phyloP scores from a whole-genome alignment of 2,113 vertebrate genomes.

The Daphoenositta chrysoptera region DNA sequence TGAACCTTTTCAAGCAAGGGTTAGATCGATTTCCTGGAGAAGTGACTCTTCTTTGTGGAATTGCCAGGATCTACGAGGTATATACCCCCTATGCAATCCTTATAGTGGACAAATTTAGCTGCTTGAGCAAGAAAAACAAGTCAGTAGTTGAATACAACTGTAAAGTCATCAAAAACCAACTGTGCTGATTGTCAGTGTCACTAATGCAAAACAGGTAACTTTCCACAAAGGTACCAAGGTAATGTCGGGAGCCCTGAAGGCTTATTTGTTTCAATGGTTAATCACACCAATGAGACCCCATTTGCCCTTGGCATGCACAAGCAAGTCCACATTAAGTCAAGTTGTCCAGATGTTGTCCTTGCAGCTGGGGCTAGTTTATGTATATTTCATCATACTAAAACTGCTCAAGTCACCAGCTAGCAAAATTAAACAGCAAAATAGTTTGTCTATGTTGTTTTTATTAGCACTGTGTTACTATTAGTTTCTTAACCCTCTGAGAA shows the following conservation, averaged over 20 bases:
- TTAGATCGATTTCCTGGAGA: constrained; percentile 94
- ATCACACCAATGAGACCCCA: not conserved
- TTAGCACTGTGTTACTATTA: not conserved
- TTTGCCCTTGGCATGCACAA: not conserved
- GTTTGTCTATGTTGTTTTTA: not conserved
- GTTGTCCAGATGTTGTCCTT: not conserved
- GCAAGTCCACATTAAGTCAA: not conserved
- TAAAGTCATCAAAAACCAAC: not conserved
- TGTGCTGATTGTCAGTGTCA: not conserved
- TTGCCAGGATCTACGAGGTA: constrained; percentile 94
- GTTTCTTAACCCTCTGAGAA: not conserved
- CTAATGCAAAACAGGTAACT: not conserved
- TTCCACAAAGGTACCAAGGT: not conserved
- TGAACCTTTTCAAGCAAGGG: constrained; percentile 94
- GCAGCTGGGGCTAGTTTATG: not conserved
- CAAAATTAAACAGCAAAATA: not conserved
- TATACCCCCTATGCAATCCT: not conserved
- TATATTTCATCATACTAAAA: not conserved
- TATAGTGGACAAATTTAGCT: not conserved
- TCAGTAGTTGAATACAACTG: not conserved
- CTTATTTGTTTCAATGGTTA: not conserved
- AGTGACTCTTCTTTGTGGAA: constrained; percentile 90
- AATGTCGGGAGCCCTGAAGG: not conserved
- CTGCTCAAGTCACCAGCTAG: not conserved
- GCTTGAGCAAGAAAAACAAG: not conserved